phyloP scores from a whole-genome alignment of 2,797 vertebrate species.

The Notolabrus celidotus region DNA sequence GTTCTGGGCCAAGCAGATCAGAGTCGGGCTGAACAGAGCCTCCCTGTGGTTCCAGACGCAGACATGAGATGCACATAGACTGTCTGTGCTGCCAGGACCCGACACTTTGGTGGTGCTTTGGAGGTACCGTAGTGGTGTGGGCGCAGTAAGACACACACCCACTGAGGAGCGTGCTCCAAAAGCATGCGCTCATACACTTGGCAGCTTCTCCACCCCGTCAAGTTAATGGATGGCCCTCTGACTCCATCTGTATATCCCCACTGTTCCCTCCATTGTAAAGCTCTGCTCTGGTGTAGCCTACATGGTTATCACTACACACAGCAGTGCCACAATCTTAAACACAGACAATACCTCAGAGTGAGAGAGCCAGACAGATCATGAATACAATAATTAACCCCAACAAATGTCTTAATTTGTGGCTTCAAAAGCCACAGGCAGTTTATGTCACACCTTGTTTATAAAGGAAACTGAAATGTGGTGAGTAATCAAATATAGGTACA shows the following conservation, averaged over 20 bases:
- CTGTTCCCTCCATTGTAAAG: conserved; percentile 81
- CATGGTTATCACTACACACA: conserved; percentile 71
- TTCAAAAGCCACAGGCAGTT: conserved; percentile 30
- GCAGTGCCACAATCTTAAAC: conserved; percentile 64
- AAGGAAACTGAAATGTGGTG: conserved; percentile 17
- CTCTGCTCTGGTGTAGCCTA: conserved; percentile 67
- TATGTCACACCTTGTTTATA: conserved; percentile 5
- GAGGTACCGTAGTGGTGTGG: conserved; percentile 65
- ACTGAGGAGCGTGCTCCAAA: conserved; percentile 74
- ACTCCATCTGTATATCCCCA: conserved; percentile 79
- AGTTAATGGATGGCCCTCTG: conserved; percentile 83
- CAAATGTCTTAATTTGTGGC: conserved; percentile 38
- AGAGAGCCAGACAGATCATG: conserved; percentile 40
- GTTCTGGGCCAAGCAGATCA: conserved; percentile 66
- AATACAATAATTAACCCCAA: conserved; percentile 55
- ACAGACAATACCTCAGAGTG: conserved; percentile 49
- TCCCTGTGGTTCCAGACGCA: conserved; percentile 65
- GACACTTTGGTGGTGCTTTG: conserved; percentile 58
- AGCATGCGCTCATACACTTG: conserved; percentile 81
- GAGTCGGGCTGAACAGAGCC: conserved; percentile 50
- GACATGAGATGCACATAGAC: conserved; percentile 61
- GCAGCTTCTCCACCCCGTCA: conserved; percentile 81
- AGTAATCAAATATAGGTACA: conserved; percentile 21
- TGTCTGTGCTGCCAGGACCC: conserved; percentile 67
- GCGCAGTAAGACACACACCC: conserved; percentile 69